Evolutionary conservation across 2,888 invertebrate species (phyloP), one percentile per base, ranked within the genome.

Genomic region (Scaptodrosophila latifasciaeformis): DNA sequence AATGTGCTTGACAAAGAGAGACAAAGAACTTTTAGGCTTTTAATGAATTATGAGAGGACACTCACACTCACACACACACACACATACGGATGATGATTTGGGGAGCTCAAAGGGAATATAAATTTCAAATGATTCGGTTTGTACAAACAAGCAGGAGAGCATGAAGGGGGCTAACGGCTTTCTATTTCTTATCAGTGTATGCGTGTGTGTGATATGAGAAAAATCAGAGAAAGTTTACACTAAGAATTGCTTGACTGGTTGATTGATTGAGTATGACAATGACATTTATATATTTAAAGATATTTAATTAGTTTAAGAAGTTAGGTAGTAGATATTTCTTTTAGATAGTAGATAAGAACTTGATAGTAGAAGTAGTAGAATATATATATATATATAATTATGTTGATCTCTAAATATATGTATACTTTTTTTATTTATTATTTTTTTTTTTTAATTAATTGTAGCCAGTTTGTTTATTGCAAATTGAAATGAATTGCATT

Each of bases 241-340:
- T n/a, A n/a, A n/a, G n/a, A n/a, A n/a, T n/a, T n/a, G n/a, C n/a
- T n/a, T n/a, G n/a, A n/a, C n/a, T n/a, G n/a, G n/a, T n/a, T n/a
- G n/a, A n/a, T n/a, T n/a, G n/a, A n/a, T n/a, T n/a, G n/a, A n/a
- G n/a, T n/a, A n/a, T n/a, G n/a, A n/a, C n/a, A n/a, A n/a, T 74
- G 67, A 67, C 68, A 62, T 70, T 74, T 59, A 51, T 77, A 77
- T 72, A 15, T 15, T 30, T 30, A 17, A 30, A 44, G 21, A 40
- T n/a, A 6, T 43, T 45, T 44, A 27, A n/a, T 50, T 15, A 17
- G 37, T 37, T 17, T 37, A 37, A 17, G 13, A n/a, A n/a, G n/a
- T n/a, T n/a, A n/a, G n/a, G n/a, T n/a, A n/a, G n/a, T n/a, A n/a
- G n/a, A n/a, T n/a, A n/a, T n/a, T n/a, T n/a, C n/a, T n/a, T n/a